Evolutionary conservation across 2,113 vertebrate genomes (phyloP).

Genomic region (Gymnobelideus leadbeateri): DNA sequence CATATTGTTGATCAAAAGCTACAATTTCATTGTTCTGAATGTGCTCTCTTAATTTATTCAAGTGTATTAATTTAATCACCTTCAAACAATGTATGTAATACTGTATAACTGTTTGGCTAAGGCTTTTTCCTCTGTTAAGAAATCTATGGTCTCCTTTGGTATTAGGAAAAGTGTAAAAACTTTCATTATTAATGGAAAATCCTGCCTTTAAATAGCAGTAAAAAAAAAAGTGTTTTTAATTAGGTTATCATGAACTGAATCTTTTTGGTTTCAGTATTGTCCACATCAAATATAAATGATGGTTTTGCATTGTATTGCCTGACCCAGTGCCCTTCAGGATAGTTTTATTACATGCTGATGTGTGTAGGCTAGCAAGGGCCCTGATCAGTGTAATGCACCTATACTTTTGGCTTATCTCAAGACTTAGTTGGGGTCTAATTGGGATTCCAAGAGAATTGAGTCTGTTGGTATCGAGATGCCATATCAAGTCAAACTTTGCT

Average conservation of each 20-base stretch:
- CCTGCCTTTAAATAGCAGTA: conserved; percentile 56
- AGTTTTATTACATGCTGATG: conserved; percentile 41
- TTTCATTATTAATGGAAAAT: conserved; percentile 56
- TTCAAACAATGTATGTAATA: conserved; percentile 52
- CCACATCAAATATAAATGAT: conserved; percentile 27
- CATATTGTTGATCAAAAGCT: conserved; percentile 76
- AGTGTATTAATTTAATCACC: conserved; percentile 60
- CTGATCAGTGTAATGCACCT: conserved; percentile 21
- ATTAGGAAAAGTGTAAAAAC: conserved; percentile 55
- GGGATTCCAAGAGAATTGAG: conserved; percentile 53
- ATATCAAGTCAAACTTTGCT: neutral
- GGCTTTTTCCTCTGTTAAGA: conserved; percentile 62
- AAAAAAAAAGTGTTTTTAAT: conserved; percentile 68
- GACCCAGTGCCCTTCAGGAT: conserved; percentile 7
- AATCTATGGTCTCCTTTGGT: conserved; percentile 57
- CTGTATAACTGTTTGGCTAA: conserved; percentile 59
- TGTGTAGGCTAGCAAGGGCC: conserved; percentile 36
- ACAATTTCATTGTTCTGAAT: conserved; percentile 69
- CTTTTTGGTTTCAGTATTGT: conserved; percentile 39
- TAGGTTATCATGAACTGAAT: conserved; percentile 46
- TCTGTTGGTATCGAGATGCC: conserved; percentile 19
- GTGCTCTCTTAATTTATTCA: conserved; percentile 63
- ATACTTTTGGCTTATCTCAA: conserved; percentile 42
- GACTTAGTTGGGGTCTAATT: conserved; percentile 37
- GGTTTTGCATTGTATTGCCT: conserved; percentile 23